Base-by-base conservation (phyloP, 1,140 invertebrate genomes). In the Drosophila grimshawi region DNA sequence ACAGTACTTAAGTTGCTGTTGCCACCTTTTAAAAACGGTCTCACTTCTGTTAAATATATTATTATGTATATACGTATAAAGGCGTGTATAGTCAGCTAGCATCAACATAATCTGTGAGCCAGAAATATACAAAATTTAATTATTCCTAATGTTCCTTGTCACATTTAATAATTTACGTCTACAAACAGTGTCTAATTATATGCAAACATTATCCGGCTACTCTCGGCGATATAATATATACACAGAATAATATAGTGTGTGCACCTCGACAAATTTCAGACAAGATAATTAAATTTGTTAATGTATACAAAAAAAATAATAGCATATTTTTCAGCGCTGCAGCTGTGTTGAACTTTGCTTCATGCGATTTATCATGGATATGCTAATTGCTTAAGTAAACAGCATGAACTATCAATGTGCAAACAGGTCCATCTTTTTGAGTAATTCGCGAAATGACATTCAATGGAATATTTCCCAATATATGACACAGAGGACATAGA, bases 151-250 rank as follows among this genome's bases (percentile, higher is more conserved):
- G 37, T 53, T 7, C 32, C 3, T 30, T 8, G 30, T 46, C 10
- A 19, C 43, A 35, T 27, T 52, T 46, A 62, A 46, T 53, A 37
- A 46, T 37, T 10, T 45, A 30, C 37, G 48, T 61, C 29, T 7
- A 30, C 27, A 57, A 51, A 10, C 33, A 48, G 32, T 10, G 46
- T 29, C 41, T 55, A 46, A 69, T 62, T 56, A 59, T 49, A 72
- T 70, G 60, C 68, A 70, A 64, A 60, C 60, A 82, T 59, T 68
- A 53, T 74, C 61, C 7, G 3, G 57, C 55, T 37, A 27, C 37
- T n/a, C 59, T 46, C 2, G 6, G 19, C 19, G 19, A 0, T 19
- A 19, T 19, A 19, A 19, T 19, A 19, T 19, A 19, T 19, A 19
- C 19, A 19, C 19, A 19, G 19, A 19, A 19, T 19, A 19, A 19